A percentile compares a stretch with the other conserved stretches of the same genome.
phyloP scores from a whole-genome alignment of 2,888 invertebrate genomes.

The Eristalis tenax region DNA sequence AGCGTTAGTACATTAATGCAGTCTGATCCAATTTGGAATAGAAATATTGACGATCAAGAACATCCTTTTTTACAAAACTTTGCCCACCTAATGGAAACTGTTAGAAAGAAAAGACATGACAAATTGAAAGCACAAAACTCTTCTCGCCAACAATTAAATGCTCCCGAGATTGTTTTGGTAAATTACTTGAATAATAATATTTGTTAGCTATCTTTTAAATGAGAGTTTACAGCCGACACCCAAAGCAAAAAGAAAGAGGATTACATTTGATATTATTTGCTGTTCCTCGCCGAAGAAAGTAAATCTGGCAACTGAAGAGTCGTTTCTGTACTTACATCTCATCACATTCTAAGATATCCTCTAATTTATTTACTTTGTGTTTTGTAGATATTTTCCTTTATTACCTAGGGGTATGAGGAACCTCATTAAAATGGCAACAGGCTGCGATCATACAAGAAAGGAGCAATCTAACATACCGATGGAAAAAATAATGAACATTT shows the following conservation, averaged over 20 bases:
- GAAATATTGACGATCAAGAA: not conserved
- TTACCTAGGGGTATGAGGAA: constrained; percentile 3
- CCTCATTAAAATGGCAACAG: not conserved
- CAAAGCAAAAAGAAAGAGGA: constrained; percentile 12
- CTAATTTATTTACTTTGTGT: not conserved
- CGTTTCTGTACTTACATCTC: constrained; percentile 23
- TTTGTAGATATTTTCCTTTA: constrained; percentile 24
- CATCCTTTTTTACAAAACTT: not conserved
- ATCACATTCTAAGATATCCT: not conserved
- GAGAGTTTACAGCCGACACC: not conserved
- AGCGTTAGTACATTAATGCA: not conserved
- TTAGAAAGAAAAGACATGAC: not conserved
- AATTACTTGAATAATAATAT: not conserved
- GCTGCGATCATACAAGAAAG: constrained; percentile 8
- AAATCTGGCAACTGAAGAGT: constrained; percentile 5
- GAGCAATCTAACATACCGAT: not conserved
- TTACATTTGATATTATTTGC: constrained; percentile 10
- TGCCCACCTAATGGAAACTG: not conserved
- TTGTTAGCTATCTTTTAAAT: not conserved
- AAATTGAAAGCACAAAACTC: too few relatives aligned
- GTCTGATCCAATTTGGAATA: not conserved
- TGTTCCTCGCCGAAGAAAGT: not conserved
- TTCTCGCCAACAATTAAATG: not conserved
- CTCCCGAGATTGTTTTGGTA: not conserved
- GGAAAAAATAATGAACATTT: constrained; percentile 19